A percentile compares a stretch with the other conserved stretches of the same genome.
Conservation (phyloP, 2,888 invertebrate genomes). For the Sipha maydis region DNA sequence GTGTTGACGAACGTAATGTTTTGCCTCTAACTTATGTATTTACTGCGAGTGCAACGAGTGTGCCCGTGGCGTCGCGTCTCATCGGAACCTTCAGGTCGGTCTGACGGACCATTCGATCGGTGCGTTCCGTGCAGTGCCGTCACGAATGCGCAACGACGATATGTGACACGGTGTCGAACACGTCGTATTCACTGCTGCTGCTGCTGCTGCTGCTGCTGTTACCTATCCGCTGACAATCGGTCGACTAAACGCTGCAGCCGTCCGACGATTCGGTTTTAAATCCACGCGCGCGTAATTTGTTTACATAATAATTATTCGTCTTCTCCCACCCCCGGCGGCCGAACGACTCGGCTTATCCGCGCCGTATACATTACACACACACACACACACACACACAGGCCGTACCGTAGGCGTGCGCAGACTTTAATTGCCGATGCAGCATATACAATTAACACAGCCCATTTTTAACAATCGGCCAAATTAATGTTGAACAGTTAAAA, state of each 20-base stretch:
- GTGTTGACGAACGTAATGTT: not conserved
- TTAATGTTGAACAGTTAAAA: no score
- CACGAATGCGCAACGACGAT: not conserved
- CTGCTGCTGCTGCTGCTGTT: not conserved
- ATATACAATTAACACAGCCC: no score
- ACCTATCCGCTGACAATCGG: not conserved
- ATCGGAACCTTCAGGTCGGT: not conserved
- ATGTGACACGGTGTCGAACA: no score
- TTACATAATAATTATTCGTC: conserved; percentile 17
- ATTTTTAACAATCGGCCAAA: no score
- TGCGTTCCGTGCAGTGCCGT: no score
- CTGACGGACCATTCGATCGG: no score
- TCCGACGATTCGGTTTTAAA: conserved; percentile 12
- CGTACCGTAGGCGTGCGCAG: no score
- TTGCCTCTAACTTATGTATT: not conserved
- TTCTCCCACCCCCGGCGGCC: not conserved
- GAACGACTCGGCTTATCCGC: not conserved
- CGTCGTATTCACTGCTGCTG: no score
- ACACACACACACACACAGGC: no score
- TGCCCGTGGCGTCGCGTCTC: not conserved
- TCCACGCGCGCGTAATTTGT: conserved; percentile 6
- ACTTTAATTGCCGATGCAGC: no score
- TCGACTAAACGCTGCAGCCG: not conserved
- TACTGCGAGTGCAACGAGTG: not conserved
- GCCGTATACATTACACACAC: not conserved